Evolutionary conservation across 2,113 vertebrate species (phyloP).

Genomic region (Aphyosemion australe): DNA sequence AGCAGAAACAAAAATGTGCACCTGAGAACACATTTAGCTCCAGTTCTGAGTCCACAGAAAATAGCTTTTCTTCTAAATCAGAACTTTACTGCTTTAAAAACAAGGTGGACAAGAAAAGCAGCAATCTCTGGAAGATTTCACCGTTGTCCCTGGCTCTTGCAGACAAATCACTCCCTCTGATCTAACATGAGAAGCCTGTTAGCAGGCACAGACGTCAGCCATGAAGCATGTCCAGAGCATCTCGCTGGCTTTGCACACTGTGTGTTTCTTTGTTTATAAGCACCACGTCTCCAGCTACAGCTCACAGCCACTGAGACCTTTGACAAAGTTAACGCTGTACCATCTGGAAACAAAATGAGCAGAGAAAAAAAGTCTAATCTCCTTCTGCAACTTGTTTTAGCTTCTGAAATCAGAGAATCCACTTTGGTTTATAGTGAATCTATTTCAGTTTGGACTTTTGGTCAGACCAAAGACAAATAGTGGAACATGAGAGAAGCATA

Average conservation of each 20-base stretch:
- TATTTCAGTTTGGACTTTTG: no score
- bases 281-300: neutral
- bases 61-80: constrained; percentile 13
- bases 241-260: neutral
- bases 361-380: neutral
- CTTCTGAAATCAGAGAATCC: no score
- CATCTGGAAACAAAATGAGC: neutral
- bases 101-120: constrained; percentile 13
- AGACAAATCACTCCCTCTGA: constrained; percentile 45
- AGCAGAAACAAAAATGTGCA: constrained; percentile 6
- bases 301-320: neutral
- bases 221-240: constrained; percentile 1
- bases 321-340: neutral
- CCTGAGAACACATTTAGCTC: constrained; percentile 20
- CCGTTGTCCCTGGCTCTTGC: constrained; percentile 29
- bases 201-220: constrained; percentile 7
- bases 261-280: neutral
- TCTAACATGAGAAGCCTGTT: constrained; percentile 16
- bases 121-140: constrained; percentile 43
- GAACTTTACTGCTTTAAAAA: constrained; percentile 33
- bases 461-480: no score
- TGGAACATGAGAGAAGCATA: no score
- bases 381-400: neutral
- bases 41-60: neutral
- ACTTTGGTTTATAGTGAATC: no score